These are phyloP conservation scores for Hermaeophaga mercurialis DNA, from an alignment of 2,888 invertebrate genomes.

Conservation along the genomic window DNA sequence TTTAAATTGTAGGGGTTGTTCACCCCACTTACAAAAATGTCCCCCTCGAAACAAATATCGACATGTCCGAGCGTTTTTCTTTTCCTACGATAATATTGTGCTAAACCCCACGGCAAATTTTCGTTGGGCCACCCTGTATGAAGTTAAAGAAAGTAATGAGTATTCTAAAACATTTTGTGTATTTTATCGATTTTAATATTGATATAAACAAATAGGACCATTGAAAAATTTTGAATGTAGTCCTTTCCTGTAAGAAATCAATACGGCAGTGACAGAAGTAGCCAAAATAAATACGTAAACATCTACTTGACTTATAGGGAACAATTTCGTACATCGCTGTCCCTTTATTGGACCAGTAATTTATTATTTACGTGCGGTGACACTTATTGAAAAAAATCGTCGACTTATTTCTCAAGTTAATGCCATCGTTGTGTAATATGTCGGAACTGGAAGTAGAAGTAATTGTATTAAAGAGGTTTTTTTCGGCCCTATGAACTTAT, in stretches of 20 bases:
- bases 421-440: slow-evolving; percentile 26
- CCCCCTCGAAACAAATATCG: too few species aligned
- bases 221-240: background rate
- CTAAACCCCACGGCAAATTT: too few species aligned
- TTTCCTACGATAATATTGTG: too few species aligned
- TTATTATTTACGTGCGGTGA: slow-evolving; percentile 33
- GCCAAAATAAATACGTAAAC: slow-evolving; percentile 34
- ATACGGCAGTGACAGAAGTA: slow-evolving; percentile 21
- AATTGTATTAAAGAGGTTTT: slow-evolving; percentile 26
- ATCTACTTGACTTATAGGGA: slow-evolving; percentile 30
- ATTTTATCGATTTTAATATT: too few species aligned
- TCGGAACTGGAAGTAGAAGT: slow-evolving; percentile 22
- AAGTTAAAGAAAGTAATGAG: too few species aligned
- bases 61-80: too few species aligned
- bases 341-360: slow-evolving; percentile 33
- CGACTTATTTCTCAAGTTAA: slow-evolving; percentile 32
- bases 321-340: slow-evolving; percentile 31
- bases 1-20: too few species aligned
- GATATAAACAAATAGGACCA: too few species aligned
- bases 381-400: slow-evolving; percentile 34
- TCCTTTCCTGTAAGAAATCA: slow-evolving; percentile 8
- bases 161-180: too few species aligned
- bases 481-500: slow-evolving; percentile 14
- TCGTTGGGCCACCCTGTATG: too few species aligned
- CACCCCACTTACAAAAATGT: too few species aligned